Evolutionary conservation across 2,888 invertebrate genomes (phyloP).

Genomic region (Euzetes globulus): DNA sequence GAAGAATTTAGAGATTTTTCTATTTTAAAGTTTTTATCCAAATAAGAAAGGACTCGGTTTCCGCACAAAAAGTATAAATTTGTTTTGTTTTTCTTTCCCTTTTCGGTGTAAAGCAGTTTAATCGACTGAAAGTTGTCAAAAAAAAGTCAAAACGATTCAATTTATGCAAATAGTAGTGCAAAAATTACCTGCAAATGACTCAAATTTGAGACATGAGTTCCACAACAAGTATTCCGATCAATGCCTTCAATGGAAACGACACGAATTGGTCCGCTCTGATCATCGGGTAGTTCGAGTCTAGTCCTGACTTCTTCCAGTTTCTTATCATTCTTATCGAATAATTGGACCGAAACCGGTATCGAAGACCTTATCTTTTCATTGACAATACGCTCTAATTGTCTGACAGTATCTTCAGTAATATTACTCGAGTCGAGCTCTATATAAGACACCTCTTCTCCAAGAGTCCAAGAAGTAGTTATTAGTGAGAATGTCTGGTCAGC

Average conservation of each 20-base stretch:
- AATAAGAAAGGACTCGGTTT: slow-evolving; percentile 57
- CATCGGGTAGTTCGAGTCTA: slow-evolving; percentile 64
- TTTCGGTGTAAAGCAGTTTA: slow-evolving; percentile 60
- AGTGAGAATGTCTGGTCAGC: slow-evolving; percentile 61
- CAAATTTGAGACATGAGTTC: slow-evolving; percentile 72
- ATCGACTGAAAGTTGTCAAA: slow-evolving; percentile 46
- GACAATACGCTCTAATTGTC: slow-evolving; percentile 55
- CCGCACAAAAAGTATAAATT: slow-evolving; percentile 62
- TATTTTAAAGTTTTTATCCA: slow-evolving; percentile 58
- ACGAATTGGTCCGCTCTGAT: slow-evolving; percentile 66
- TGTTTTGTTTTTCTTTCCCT: slow-evolving; percentile 60
- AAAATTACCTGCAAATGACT: slow-evolving; percentile 52
- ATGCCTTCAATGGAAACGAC: slow-evolving; percentile 67
- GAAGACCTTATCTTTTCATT: slow-evolving; percentile 62
- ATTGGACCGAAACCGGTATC: slow-evolving; percentile 57
- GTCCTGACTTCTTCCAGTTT: slow-evolving; percentile 55
- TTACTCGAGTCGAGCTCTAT: slow-evolving; percentile 57
- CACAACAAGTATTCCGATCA: slow-evolving; percentile 78
- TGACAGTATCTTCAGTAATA: slow-evolving; percentile 45
- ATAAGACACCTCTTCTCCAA: slow-evolving; percentile 64
- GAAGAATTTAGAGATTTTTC: slow-evolving; percentile 61
- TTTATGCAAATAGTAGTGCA: background rate
- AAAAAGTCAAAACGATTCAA: background rate
- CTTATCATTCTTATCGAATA: slow-evolving; percentile 58
- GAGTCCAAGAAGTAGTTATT: slow-evolving; percentile 72